Percentiles rank a stretch among this genome's conserved stretches.
These are phyloP conservation scores for Yponomeuta plumbellus DNA, from an alignment of 2,888 invertebrate genomes.

Conservation along the genomic window DNA sequence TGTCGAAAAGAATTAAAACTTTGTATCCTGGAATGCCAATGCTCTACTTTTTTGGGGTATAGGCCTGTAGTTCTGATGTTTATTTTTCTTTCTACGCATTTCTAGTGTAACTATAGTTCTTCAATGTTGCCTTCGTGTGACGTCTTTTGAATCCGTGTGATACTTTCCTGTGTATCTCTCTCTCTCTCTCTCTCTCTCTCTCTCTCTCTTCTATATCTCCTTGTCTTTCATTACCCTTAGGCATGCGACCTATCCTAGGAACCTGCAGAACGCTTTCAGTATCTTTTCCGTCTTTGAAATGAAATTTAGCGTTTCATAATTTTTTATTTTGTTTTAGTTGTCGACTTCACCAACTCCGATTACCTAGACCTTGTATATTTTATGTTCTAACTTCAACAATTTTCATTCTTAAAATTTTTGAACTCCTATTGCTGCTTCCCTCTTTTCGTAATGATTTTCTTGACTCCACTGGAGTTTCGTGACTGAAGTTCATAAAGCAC, in stretches of 20 bases:
- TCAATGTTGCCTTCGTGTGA: conserved; percentile 9
- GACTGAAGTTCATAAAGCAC: conserved; percentile 1
- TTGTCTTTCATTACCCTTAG: not conserved
- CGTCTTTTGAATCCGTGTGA: not conserved
- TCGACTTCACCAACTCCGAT: not conserved
- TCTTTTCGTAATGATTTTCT: not conserved
- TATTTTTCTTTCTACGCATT: not conserved
- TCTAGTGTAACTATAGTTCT: not conserved
- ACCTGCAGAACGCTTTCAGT: not conserved
- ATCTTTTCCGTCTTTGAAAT: not conserved
- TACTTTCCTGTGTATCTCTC: not conserved
- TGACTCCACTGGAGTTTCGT: not conserved
- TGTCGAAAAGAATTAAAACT: too few relatives aligned
- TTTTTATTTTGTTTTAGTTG: not conserved
- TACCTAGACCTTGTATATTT: not conserved
- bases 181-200: not conserved
- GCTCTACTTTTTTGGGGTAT: not conserved
- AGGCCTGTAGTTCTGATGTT: conserved; percentile 3
- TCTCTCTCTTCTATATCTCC: not conserved
- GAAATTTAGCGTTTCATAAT: not conserved
- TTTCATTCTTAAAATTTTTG: not conserved
- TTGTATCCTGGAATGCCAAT: too few relatives aligned
- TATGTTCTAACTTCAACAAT: not conserved
- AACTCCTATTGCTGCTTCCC: not conserved
- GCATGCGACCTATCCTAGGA: conserved; percentile 7